A percentile compares a stretch with the other conserved stretches of the same genome.
These are phyloP conservation scores for Mechanitis messenoides DNA, from an alignment of 2,888 invertebrate species.

Conservation along the genomic window DNA sequence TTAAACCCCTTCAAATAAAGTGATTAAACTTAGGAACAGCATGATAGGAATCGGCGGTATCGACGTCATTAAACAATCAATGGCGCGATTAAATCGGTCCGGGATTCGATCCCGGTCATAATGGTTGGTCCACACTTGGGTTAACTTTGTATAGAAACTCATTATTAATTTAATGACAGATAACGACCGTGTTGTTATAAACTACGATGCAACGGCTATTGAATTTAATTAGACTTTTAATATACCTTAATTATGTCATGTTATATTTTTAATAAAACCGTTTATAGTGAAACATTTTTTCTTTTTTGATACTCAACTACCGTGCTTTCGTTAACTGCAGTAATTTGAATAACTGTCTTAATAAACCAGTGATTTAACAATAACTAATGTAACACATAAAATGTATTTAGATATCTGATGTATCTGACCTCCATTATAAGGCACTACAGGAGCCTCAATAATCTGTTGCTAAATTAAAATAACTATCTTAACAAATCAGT, in stretches of 20 bases:
- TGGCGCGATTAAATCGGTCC: slow-evolving; percentile 40
- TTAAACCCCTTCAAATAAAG: slow-evolving; percentile 32
- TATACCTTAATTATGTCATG: not conserved
- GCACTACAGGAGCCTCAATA: slow-evolving; percentile 18
- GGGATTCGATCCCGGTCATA: slow-evolving; percentile 38
- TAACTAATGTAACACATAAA: too few relatives aligned
- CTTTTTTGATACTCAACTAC: too few relatives aligned
- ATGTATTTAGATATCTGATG: not conserved
- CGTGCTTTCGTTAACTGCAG: too few relatives aligned
- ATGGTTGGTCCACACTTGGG: slow-evolving; percentile 33
- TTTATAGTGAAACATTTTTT: too few relatives aligned
- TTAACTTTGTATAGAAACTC: slow-evolving; percentile 33
- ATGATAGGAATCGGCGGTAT: slow-evolving; percentile 33
- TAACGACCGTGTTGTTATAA: slow-evolving; percentile 20
- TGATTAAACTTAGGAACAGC: slow-evolving; percentile 35
- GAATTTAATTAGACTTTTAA: not conserved
- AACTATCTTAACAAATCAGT: too few relatives aligned
- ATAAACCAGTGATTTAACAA: too few relatives aligned
- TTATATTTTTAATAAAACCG: not conserved
- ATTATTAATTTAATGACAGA: slow-evolving; percentile 37
- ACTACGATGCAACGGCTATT: not conserved
- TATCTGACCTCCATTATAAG: slow-evolving; percentile 14
- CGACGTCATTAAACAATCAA: slow-evolving; percentile 41
- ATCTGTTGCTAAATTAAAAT: too few relatives aligned
- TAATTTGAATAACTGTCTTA: too few relatives aligned